Evolutionary conservation across 2,797 vertebrate genomes (phyloP), one percentile per base, ranked within the genome.

Genomic region (Poecilia gillii): DNA sequence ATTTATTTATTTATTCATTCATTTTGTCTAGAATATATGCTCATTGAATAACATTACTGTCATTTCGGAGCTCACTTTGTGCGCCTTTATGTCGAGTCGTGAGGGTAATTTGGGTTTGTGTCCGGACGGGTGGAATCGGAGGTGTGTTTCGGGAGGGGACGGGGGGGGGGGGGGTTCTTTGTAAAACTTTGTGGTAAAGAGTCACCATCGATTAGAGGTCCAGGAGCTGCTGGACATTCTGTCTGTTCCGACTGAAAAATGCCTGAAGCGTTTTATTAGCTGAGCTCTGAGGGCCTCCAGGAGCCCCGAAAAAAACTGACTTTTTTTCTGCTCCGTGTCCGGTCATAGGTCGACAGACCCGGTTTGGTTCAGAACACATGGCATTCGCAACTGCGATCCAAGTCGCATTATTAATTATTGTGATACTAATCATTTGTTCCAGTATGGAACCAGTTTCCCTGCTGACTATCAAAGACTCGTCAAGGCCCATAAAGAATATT

Each of bases 151-250:
- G 89, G 90, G 92, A 85, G 88, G n/a, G 20, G 86, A 92, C 94
- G 93, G 93, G 92, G 94, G 95, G 93, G 93, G 92, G 94, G 95
- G 96, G 94, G 6, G 57, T 33, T 28, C n/a, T 28, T n/a, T 31
- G 33, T 94, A 93, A 97, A 97, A 96, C 89, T 97, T 97, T 97
- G 97, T 96, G 94, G 94, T 94, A 90, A 91, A 95, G 95, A 96
- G 96, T 96, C 96, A 94, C 92, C 93, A 97, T 96, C 96, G 95
- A 97, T 97, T 96, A 93, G 78, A 80, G 59, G 78, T 70, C 84
- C 47, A 81, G 73, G 81, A 74, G 87, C 78, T 79, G 74, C 12
- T 8, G 23, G 28, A 91, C 88, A 84, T 86, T 82, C 84, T 78
- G 84, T 78, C 82, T 83, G 20, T 81, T 83, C 81, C 68, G 39